Percentiles rank a stretch among this genome's conserved stretches.
Evolutionary conservation across 2,797 vertebrate genomes (phyloP).

Genomic region (Gymnothorax reevesii): DNA sequence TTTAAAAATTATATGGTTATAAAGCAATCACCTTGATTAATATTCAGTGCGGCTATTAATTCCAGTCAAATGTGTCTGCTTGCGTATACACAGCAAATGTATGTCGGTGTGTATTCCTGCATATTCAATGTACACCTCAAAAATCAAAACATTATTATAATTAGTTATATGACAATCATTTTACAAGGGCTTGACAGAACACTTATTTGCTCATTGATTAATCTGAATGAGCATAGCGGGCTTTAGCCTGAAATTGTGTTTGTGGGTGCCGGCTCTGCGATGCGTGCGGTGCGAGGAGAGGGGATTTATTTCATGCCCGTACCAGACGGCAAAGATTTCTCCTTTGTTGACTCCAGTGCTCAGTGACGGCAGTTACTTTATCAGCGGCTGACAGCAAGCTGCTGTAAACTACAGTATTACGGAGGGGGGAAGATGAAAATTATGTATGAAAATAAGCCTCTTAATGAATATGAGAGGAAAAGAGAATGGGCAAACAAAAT

Average conservation of each 20-base stretch:
- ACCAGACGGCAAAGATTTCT: slow-evolving; percentile 54
- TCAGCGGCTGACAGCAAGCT: slow-evolving; percentile 73
- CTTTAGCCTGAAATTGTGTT: neutral
- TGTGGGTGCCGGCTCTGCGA: neutral
- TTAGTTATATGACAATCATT: neutral
- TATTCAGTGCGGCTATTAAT: slow-evolving; percentile 41
- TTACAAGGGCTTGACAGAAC: neutral
- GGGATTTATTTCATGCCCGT: slow-evolving; percentile 28
- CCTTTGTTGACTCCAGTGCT: slow-evolving; percentile 65
- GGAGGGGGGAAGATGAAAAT: slow-evolving; percentile 71
- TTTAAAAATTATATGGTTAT: slow-evolving; percentile 68
- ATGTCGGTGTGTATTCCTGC: slow-evolving; percentile 24
- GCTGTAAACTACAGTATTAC: slow-evolving; percentile 70
- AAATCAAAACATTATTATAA: neutral
- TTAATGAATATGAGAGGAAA: slow-evolving; percentile 63
- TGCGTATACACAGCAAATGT: neutral
- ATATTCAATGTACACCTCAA: slow-evolving; percentile 1
- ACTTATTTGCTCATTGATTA: neutral
- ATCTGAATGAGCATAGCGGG: neutral
- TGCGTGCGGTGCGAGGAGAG: slow-evolving; percentile 53
- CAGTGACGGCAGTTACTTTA: slow-evolving; percentile 72
- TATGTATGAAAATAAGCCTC: slow-evolving; percentile 79
- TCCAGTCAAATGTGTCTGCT: slow-evolving; percentile 31
- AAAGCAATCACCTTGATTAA: slow-evolving; percentile 70
- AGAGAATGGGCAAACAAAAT: slow-evolving; percentile 56